Evolutionary conservation across 2,797 vertebrate genomes (phyloP).

Genomic region (Semotilus atromaculatus): DNA sequence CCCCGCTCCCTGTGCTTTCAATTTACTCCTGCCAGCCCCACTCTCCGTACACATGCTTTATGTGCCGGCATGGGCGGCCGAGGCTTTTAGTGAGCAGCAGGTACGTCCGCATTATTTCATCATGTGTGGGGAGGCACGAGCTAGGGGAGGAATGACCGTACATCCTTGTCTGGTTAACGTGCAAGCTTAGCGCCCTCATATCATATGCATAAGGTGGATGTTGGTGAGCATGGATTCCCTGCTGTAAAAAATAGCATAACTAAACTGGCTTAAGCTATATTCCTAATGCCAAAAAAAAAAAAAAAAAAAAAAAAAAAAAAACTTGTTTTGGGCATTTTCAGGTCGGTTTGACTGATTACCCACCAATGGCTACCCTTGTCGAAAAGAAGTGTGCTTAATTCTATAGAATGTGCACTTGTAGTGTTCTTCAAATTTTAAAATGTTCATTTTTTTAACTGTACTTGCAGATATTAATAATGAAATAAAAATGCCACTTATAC

Average conservation of each 20-base stretch:
- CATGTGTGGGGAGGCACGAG: slow-evolving; percentile 35
- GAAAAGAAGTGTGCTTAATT: not conserved
- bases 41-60: slow-evolving; percentile 65
- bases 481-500: not conserved
- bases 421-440: not conserved
- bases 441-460: not conserved
- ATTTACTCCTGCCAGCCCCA: slow-evolving; percentile 66
- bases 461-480: not conserved
- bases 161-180: slow-evolving; percentile 50
- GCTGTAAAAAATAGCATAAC: not conserved
- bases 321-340: not conserved
- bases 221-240: not conserved
- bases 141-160: slow-evolving; percentile 35
- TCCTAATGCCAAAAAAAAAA: not conserved
- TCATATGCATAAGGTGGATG: slow-evolving; percentile 3
- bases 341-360: not conserved
- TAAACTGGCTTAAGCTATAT: not conserved
- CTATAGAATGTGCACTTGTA: not conserved
- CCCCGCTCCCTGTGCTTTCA: slow-evolving; percentile 61
- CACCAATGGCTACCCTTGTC: not conserved
- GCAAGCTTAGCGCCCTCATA: not conserved
- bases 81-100: slow-evolving; percentile 41
- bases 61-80: slow-evolving; percentile 48
- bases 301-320: too few species aligned
- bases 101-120: slow-evolving; percentile 53